Conservation (phyloP, 2,797 vertebrate genomes). For the Phalanger gymnotis region DNA sequence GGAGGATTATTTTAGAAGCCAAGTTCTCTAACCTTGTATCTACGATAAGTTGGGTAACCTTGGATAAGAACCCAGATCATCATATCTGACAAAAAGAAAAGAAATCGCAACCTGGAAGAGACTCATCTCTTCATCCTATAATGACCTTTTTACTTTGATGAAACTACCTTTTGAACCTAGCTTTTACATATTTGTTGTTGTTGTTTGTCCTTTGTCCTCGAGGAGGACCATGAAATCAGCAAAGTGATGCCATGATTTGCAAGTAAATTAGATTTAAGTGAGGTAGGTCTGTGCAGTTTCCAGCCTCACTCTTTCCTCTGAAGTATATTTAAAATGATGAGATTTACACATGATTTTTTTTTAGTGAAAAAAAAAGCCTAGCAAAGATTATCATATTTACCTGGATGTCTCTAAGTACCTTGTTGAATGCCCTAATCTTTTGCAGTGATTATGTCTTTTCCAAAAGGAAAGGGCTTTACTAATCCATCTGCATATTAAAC, state of each 20-base stretch:
- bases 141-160: conserved; percentile 31
- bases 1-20: conserved; percentile 39
- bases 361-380: conserved; percentile 41
- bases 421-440: conserved; percentile 60
- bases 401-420: conserved; percentile 52
- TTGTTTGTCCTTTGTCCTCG: too few relatives aligned
- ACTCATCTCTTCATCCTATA: conserved; percentile 45
- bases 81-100: neutral
- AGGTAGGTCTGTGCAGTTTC: too few relatives aligned
- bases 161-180: conserved; percentile 48
- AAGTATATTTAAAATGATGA: conserved; percentile 1
- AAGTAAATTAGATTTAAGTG: too few relatives aligned
- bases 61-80: conserved; percentile 19
- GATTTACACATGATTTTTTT: neutral
- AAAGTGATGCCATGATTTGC: too few relatives aligned
- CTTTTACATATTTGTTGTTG: conserved; percentile 21
- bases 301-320: too few relatives aligned
- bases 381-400: conserved; percentile 51
- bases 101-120: conserved; percentile 20
- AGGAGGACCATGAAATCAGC: too few relatives aligned
- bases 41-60: conserved; percentile 36
- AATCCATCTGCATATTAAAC: neutral
- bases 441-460: conserved; percentile 50
- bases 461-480: conserved; percentile 61
- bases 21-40: conserved; percentile 33